phyloP scores from a whole-genome alignment of 2,888 invertebrate genomes.

The Temnothorax unifasciatus region DNA sequence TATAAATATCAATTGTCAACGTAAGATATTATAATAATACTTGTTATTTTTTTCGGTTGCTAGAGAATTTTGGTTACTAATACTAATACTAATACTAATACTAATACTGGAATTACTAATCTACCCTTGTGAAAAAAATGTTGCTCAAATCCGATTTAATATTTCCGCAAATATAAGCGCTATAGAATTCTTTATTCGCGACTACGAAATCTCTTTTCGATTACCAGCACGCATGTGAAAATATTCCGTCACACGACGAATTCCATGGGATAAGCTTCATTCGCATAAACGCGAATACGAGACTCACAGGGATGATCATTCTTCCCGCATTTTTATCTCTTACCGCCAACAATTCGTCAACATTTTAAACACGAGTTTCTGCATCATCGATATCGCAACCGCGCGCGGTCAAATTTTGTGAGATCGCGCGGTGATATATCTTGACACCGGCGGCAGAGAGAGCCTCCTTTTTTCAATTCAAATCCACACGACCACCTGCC shows the following conservation, averaged over 20 bases:
- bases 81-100: too few relatives aligned
- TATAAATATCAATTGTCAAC: neutral
- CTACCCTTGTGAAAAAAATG: neutral
- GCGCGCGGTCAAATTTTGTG: neutral
- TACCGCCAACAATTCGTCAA: neutral
- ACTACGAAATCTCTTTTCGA: neutral
- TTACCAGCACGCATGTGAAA: neutral
- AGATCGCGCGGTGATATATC: slow-evolving; percentile 15
- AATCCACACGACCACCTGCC: slow-evolving; percentile 62
- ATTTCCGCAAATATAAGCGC: neutral
- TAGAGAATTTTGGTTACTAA: neutral
- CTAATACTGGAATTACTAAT: too few relatives aligned
- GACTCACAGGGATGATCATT: neutral
- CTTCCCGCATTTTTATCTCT: slow-evolving; percentile 4
- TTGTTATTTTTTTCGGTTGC: neutral
- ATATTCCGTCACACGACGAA: neutral
- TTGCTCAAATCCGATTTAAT: neutral
- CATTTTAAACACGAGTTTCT: neutral
- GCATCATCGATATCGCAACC: slow-evolving; percentile 2
- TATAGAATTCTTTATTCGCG: neutral
- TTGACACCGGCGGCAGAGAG: neutral
- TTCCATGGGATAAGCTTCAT: neutral
- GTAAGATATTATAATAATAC: neutral
- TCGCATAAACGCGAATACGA: neutral
- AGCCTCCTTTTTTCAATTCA: slow-evolving; percentile 67